phyloP scores from a whole-genome alignment of 92 coral and sea anemone genomes.

The Parazoanthus swiftii region DNA sequence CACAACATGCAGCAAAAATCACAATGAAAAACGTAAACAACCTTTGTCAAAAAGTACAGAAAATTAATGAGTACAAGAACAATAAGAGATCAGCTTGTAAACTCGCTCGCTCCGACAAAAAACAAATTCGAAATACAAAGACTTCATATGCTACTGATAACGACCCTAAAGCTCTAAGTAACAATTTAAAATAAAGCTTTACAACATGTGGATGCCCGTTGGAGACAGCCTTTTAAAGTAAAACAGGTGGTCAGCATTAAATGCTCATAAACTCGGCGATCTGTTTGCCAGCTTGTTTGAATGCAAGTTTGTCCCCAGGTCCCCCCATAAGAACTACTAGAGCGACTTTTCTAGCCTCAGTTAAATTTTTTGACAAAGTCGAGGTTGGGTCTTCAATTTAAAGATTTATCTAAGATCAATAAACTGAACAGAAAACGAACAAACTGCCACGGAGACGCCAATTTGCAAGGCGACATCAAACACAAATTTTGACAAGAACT shows the following conservation, averaged over 20 bases:
- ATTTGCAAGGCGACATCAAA: neutral
- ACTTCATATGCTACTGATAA: neutral
- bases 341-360: neutral
- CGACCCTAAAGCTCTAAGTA: neutral
- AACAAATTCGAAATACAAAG: neutral
- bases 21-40: neutral
- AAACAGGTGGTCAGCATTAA: neutral
- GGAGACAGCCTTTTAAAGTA: neutral
- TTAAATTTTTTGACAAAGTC: neutral
- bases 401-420: neutral
- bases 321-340: too few relatives aligned
- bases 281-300: neutral
- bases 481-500: neutral
- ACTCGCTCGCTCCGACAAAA: neutral
- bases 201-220: too few relatives aligned
- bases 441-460: neutral
- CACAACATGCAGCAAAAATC: neutral
- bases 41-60: neutral
- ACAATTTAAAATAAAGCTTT: too few relatives aligned
- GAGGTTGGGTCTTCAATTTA: neutral
- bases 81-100: neutral
- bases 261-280: neutral
- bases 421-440: neutral
- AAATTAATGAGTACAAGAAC: neutral
- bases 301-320: too few relatives aligned